These are phyloP conservation scores for Rhagologus leucostigma DNA, from an alignment of 2,113 vertebrate genomes.

Conservation along the genomic window DNA sequence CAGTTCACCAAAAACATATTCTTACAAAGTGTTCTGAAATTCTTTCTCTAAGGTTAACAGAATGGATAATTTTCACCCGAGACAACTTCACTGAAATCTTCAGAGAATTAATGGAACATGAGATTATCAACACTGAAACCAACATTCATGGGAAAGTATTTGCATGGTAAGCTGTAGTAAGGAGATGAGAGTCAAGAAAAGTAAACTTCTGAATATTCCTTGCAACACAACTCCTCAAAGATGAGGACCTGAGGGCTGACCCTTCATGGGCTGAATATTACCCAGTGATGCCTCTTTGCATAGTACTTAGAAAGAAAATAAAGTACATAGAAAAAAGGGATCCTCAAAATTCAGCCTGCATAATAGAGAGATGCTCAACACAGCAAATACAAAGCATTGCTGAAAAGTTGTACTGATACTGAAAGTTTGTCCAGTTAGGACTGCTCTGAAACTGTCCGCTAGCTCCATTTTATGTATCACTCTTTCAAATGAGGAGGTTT, in stretches of 20 bases:
- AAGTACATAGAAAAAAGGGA: not conserved
- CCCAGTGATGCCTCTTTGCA: too few species aligned
- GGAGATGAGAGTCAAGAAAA: not conserved
- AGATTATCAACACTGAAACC: not conserved
- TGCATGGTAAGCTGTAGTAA: not conserved
- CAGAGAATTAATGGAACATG: not conserved
- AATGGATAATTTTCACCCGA: not conserved
- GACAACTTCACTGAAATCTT: not conserved
- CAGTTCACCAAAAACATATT: not conserved
- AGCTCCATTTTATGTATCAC: not conserved
- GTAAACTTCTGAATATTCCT: not conserved
- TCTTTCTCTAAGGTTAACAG: not conserved
- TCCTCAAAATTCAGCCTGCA: not conserved
- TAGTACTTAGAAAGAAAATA: not conserved
- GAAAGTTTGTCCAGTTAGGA: not conserved
- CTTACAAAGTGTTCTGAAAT: not conserved
- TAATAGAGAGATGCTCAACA: not conserved
- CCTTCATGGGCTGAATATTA: not conserved
- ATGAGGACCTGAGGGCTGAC: not conserved
- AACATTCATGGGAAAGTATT: not conserved
- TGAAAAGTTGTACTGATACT: not conserved
- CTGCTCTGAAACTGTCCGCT: not conserved
- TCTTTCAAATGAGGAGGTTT: not conserved
- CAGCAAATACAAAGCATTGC: not conserved
- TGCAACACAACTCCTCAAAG: not conserved